A percentile compares a stretch with the other conserved stretches of the same genome.
Conservation (phyloP, 2,888 invertebrate species). For the Nipponacmea schrenckii region DNA sequence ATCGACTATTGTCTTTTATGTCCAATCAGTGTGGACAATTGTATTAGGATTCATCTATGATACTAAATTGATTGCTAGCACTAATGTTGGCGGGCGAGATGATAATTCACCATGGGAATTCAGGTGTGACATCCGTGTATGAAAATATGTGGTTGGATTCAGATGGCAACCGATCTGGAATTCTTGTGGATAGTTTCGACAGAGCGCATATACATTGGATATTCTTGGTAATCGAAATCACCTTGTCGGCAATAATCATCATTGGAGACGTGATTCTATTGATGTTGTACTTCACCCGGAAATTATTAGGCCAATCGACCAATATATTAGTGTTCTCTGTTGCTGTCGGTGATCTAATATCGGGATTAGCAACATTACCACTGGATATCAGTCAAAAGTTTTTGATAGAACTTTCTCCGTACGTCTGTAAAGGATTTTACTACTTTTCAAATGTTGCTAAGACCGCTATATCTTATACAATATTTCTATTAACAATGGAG, state of each 20-base stretch:
- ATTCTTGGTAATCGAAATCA: constrained; percentile 32
- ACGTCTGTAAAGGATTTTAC: constrained; percentile 48
- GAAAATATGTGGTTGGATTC: no score
- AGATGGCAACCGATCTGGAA: background rate
- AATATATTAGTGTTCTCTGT: constrained; percentile 58
- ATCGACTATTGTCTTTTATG: no score
- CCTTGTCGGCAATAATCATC: constrained; percentile 40
- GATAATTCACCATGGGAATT: no score
- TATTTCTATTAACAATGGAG: constrained; percentile 38
- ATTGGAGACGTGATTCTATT: constrained; percentile 43
- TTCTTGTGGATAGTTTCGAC: constrained; percentile 18
- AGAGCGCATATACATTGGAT: constrained; percentile 29
- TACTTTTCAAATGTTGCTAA: constrained; percentile 49
- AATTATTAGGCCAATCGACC: constrained; percentile 52
- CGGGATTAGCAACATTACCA: constrained; percentile 40
- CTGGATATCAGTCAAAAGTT: constrained; percentile 39
- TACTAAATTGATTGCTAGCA: no score
- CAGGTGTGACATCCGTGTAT: no score
- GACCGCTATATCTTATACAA: constrained; percentile 48
- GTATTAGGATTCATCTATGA: no score
- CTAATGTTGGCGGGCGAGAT: no score
- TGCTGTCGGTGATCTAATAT: constrained; percentile 49
- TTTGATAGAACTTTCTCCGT: constrained; percentile 34
- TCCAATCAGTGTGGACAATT: no score
- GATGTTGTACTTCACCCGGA: constrained; percentile 46